These are phyloP conservation scores for Gryon sp. DNA, from an alignment of 1,140 invertebrate species.

Conservation along the genomic window DNA sequence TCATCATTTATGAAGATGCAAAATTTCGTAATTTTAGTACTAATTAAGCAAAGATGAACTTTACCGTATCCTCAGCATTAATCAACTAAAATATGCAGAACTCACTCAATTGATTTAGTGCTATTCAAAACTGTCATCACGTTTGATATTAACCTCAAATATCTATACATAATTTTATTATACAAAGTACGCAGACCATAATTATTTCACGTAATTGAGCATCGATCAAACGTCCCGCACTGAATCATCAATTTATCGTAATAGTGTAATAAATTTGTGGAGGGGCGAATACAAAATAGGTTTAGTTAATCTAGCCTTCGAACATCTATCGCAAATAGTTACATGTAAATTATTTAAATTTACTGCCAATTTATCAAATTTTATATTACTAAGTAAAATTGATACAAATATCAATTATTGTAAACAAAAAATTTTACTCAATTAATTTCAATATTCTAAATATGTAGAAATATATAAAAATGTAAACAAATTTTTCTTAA, in stretches of 20 bases:
- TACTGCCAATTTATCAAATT: too few species aligned
- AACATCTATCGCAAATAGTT: too few species aligned
- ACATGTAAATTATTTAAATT: too few species aligned
- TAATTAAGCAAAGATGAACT: constrained; percentile 44
- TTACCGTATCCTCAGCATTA: constrained; percentile 29
- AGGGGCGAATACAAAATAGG: too few species aligned
- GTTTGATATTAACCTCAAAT: constrained; percentile 35
- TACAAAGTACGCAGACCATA: constrained; percentile 3
- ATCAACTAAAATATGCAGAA: constrained; percentile 42
- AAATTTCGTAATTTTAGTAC: constrained; percentile 28
- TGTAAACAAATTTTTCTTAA: too few species aligned
- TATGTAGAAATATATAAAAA: too few species aligned
- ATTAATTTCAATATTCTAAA: too few species aligned
- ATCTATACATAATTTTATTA: constrained; percentile 41
- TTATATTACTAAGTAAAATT: too few species aligned
- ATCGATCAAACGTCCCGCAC: constrained; percentile 1
- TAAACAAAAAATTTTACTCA: too few species aligned
- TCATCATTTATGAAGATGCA: constrained; percentile 38
- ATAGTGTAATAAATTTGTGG: background rate
- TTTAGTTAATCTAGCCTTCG: too few species aligned
- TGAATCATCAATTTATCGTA: constrained; percentile 6
- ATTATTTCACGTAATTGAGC: constrained; percentile 29
- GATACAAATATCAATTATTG: too few species aligned
- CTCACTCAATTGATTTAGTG: constrained; percentile 21
- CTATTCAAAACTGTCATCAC: constrained; percentile 29